Percentiles rank a stretch among this genome's conserved stretches.
Conservation (phyloP, 1,140 invertebrate genomes). For the Vanessa atalanta region DNA sequence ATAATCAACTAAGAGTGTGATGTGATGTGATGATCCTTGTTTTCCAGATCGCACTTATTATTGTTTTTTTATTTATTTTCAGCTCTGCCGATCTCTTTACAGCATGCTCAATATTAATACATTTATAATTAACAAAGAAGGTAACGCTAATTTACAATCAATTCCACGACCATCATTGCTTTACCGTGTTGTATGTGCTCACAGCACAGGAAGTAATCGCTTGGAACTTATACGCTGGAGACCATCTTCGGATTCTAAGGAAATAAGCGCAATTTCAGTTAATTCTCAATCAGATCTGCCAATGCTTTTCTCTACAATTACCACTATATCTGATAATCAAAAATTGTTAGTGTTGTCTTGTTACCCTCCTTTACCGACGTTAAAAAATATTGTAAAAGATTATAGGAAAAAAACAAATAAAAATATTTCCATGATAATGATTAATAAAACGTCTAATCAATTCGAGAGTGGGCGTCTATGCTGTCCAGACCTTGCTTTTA, state of each 20-base stretch:
- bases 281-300: constrained; percentile 38
- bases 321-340: constrained; percentile 18
- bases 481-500: not conserved
- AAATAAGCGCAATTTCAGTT: constrained; percentile 39
- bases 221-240: constrained; percentile 42
- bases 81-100: constrained; percentile 17
- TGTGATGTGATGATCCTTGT: too few relatives aligned
- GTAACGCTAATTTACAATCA: not conserved
- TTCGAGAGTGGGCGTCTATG: constrained; percentile 29
- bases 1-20: too few relatives aligned
- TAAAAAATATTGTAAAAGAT: constrained; percentile 53
- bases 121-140: constrained; percentile 25
- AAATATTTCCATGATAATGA: constrained; percentile 44
- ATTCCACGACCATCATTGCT: constrained; percentile 8
- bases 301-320: constrained; percentile 19
- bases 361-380: constrained; percentile 34
- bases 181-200: constrained; percentile 9
- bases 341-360: constrained; percentile 39
- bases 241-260: constrained; percentile 27
- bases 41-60: not conserved
- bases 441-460: constrained; percentile 32
- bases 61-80: not conserved
- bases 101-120: constrained; percentile 2
- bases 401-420: constrained; percentile 35
- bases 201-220: not conserved